Evolutionary conservation across 2,797 vertebrate species (phyloP).

Genomic region (Myotis daubentonii): DNA sequence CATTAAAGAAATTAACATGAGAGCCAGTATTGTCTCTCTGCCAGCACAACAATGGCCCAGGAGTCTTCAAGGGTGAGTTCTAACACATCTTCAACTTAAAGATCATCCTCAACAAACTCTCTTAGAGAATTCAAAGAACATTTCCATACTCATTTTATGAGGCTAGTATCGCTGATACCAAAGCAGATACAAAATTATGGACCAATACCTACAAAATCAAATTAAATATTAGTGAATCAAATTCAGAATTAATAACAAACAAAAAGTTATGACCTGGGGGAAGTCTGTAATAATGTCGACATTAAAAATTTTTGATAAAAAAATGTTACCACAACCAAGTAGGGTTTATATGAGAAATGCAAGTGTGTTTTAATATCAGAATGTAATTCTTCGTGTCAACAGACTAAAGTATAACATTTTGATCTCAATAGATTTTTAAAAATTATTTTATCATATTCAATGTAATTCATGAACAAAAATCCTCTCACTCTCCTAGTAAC

Average conservation of each 20-base stretch:
- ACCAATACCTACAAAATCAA: background rate
- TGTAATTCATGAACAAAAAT: background rate
- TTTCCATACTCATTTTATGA: background rate
- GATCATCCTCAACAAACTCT: background rate
- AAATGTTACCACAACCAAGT: background rate
- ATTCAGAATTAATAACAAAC: background rate
- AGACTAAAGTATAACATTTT: background rate
- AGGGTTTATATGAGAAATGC: background rate
- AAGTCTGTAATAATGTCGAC: too few species aligned
- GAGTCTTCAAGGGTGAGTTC: background rate
- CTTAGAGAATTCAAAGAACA: background rate
- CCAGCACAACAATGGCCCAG: too few species aligned
- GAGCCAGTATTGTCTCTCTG: background rate
- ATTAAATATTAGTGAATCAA: background rate
- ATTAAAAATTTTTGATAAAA: too few species aligned
- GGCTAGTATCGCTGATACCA: background rate
- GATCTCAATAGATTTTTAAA: background rate
- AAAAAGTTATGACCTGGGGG: background rate
- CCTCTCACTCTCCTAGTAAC: background rate
- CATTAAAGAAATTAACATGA: background rate
- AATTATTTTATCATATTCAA: background rate
- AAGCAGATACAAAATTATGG: background rate
- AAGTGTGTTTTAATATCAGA: background rate
- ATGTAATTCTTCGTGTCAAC: background rate
- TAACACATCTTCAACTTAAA: background rate